Base-by-base conservation (phyloP, 2,113 vertebrate genomes). In the Amphiprion percula region DNA sequence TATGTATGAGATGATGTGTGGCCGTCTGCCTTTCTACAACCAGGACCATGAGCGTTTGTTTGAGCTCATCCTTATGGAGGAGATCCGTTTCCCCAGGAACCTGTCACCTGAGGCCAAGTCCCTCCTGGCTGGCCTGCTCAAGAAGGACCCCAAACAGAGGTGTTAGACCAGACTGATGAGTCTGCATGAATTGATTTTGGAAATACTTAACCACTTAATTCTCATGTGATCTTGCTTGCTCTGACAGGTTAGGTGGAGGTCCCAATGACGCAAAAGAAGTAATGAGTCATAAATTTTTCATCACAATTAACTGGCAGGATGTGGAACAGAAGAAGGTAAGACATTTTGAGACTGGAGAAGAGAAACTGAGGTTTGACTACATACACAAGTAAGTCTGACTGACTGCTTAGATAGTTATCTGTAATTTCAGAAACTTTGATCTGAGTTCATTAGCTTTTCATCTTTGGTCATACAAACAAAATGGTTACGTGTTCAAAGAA, bases 1-100 rank as follows among this genome's bases (percentile, higher is more conserved):
- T 84, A 98, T 97, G 96, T 97, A 97, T 0, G 97, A 97, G 92
- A 97, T 97, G 97, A 95, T 96, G 94, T 98, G 97, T 0, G 97
- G 97, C 15, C 96, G 97, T 47, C 93, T 98, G 56, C 97, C 97
- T 33, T 98, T 98, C 94, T 97, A 97, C 92, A 97, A 97, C 86
- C 97, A 97, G 85, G 97, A 98, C 88, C 97, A 98, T 2, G 97
- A 98, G 93, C 96, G 97, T 24, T 92, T 98, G 12, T 98, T 98
- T 90, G 97, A 97, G 90, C 94, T 97, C 55, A 98, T 97, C 87
- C 92, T 98, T 54, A 97, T 97, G 97, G 97, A 97, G 86, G 97
- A 98, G 85, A 97, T 98, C 92, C 96, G 97, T 89, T 97, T 98
- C 88, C 97, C 97, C 65, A 92, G 96, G 82, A 98, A 96, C 79